phyloP scores from a whole-genome alignment of 2,113 vertebrate species.

The Alces alces region DNA sequence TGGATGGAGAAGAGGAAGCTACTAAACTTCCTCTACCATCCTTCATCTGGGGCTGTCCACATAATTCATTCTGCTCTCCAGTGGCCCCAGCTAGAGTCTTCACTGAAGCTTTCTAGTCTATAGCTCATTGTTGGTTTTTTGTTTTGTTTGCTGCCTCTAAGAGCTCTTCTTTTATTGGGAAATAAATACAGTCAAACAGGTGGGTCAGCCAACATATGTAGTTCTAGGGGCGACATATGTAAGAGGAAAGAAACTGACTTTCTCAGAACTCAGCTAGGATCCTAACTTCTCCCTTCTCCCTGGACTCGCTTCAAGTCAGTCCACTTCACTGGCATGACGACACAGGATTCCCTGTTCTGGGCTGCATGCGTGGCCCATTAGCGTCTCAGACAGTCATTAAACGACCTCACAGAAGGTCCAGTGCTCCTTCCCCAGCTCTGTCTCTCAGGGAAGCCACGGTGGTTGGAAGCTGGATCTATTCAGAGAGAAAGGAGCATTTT shows the following conservation, averaged over 20 bases:
- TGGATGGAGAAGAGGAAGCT: neutral
- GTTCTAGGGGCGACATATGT: neutral
- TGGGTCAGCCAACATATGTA: slow-evolving; percentile 68
- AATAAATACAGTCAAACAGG: slow-evolving; percentile 79
- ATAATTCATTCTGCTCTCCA: neutral
- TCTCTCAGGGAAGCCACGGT: neutral
- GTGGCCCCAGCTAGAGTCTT: neutral
- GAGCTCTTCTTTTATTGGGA: slow-evolving; percentile 79
- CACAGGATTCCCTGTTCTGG: neutral
- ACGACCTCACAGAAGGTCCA: neutral
- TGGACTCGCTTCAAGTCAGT: neutral
- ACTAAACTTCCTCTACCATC: neutral
- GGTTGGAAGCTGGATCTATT: neutral
- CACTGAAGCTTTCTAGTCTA: neutral
- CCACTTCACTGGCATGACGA: neutral
- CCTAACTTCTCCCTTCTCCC: neutral
- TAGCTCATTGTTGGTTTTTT: neutral
- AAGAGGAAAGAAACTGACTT: slow-evolving; percentile 58
- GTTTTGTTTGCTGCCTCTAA: slow-evolving; percentile 13
- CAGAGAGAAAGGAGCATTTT: neutral
- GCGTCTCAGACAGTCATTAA: neutral
- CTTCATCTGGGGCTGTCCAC: too few species aligned
- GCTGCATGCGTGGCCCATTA: neutral
- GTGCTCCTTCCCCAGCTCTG: neutral
- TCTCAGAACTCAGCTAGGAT: slow-evolving; percentile 75